These are phyloP conservation scores for Sitta europaea DNA, from an alignment of 2,113 vertebrate genomes.

Conservation along the genomic window DNA sequence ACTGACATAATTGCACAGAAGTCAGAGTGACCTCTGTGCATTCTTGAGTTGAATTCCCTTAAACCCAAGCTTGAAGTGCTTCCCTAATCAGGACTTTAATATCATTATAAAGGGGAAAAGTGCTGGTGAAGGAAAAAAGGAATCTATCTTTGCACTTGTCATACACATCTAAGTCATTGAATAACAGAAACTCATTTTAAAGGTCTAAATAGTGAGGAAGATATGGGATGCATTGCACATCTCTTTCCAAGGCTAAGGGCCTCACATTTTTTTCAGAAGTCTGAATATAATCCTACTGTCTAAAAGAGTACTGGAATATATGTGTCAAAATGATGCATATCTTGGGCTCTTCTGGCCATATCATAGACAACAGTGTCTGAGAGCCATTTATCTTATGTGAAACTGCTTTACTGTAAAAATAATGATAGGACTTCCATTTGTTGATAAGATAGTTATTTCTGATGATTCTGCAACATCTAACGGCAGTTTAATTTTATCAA, in stretches of 20 bases:
- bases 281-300: constrained; percentile 41
- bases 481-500: constrained; percentile 61
- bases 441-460: constrained; percentile 69
- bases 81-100: constrained; percentile 2
- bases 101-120: neutral
- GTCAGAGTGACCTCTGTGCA: neutral
- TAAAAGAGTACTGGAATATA: constrained; percentile 65
- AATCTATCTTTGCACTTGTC: neutral
- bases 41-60: neutral
- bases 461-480: constrained; percentile 58
- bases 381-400: constrained; percentile 71
- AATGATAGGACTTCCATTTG: constrained; percentile 66
- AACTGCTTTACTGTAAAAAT: constrained; percentile 69
- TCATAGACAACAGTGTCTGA: constrained; percentile 65
- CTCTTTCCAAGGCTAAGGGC: constrained; percentile 6
- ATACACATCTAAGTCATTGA: neutral
- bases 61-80: neutral
- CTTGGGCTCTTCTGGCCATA: constrained; percentile 28
- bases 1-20: neutral
- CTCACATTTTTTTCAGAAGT: constrained; percentile 36
- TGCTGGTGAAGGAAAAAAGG: neutral
- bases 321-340: constrained; percentile 72
- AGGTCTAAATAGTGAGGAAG: neutral
- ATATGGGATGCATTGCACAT: neutral
- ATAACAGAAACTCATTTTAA: neutral